phyloP scores from a whole-genome alignment of 2,888 invertebrate species.

The Eristalinus aeneus region DNA sequence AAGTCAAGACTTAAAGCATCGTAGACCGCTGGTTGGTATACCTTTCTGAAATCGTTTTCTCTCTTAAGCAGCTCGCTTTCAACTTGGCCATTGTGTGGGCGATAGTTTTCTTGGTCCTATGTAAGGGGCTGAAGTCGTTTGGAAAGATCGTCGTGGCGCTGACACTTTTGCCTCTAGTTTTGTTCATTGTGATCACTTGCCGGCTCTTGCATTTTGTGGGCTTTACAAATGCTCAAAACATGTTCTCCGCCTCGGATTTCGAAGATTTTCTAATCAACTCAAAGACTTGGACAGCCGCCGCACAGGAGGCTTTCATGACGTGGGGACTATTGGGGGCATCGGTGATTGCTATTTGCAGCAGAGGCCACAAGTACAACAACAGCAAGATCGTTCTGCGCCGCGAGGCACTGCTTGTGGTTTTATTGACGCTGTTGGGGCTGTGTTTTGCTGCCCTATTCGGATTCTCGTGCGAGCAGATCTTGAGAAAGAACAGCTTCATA shows the following conservation, averaged over 20 bases:
- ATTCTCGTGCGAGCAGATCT: constrained; percentile 90
- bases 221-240: constrained; percentile 81
- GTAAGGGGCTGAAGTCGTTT: constrained; percentile 88
- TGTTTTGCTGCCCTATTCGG: constrained; percentile 90
- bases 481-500: constrained; percentile 87
- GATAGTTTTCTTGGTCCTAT: constrained; percentile 92
- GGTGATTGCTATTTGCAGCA: constrained; percentile 78
- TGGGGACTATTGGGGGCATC: constrained; percentile 87
- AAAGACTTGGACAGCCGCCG: constrained; percentile 93
- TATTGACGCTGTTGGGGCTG: constrained; percentile 88
- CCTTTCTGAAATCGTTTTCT: constrained; percentile 42
- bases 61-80: constrained; percentile 90
- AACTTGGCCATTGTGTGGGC: constrained; percentile 95
- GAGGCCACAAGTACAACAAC: constrained; percentile 74
- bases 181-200: constrained; percentile 80
- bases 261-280: constrained; percentile 91
- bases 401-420: constrained; percentile 86
- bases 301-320: constrained; percentile 90
- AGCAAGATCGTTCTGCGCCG: constrained; percentile 78
- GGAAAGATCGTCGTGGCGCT: constrained; percentile 86
- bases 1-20: constrained; percentile 65
- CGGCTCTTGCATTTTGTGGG: constrained; percentile 77
- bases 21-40: neutral
- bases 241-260: constrained; percentile 91
- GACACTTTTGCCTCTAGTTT: constrained; percentile 89